phyloP scores from a whole-genome alignment of 2,113 vertebrate species.

The Nesoenas mayeri region DNA sequence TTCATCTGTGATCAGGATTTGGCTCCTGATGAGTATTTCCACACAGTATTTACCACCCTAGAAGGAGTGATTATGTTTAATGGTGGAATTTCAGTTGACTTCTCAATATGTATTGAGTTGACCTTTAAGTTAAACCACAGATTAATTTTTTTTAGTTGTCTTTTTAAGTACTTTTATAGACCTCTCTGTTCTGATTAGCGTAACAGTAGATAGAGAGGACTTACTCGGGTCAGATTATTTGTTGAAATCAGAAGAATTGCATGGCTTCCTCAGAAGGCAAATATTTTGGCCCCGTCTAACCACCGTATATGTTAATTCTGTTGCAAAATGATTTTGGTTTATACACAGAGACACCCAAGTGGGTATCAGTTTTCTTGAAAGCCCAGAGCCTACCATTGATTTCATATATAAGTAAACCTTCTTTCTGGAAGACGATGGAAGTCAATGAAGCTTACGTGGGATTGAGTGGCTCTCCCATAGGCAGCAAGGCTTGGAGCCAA shows the following conservation, averaged over 20 bases:
- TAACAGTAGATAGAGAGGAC: not conserved
- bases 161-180: constrained; percentile 58
- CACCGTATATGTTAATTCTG: not conserved
- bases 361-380: constrained; percentile 42
- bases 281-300: constrained; percentile 24
- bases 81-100: constrained; percentile 63
- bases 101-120: constrained; percentile 64
- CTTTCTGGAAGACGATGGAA: not conserved
- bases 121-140: constrained; percentile 66
- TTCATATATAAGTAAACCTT: constrained; percentile 12
- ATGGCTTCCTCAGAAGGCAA: constrained; percentile 2
- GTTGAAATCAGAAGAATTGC: constrained; percentile 11
- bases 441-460: not conserved
- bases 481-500: not conserved
- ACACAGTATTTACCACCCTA: constrained; percentile 37
- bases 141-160: constrained; percentile 65
- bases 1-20: not conserved
- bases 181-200: constrained; percentile 49
- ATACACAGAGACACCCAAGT: constrained; percentile 21
- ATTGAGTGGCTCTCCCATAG: not conserved
- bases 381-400: constrained; percentile 29
- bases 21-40: constrained; percentile 12
- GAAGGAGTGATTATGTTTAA: constrained; percentile 58
- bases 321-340: constrained; percentile 29
- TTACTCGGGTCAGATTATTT: constrained; percentile 12